Conservation (phyloP, 2,113 vertebrate species). For the Paradisaea rubra region DNA sequence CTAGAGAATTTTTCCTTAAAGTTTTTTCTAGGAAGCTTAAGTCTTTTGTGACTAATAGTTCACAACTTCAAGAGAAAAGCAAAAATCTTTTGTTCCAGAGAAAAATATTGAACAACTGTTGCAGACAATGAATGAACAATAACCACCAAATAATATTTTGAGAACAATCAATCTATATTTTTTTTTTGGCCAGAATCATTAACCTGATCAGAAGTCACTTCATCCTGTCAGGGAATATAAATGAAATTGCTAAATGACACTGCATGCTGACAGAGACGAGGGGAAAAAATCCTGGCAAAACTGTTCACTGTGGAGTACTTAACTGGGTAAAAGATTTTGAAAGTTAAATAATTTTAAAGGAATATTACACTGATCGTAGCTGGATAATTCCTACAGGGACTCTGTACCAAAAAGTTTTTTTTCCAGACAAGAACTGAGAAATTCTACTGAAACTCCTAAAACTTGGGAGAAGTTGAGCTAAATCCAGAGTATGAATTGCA, state of each 20-base stretch:
- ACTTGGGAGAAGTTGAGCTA: background rate
- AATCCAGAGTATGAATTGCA: background rate
- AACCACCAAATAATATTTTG: background rate
- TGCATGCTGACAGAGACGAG: background rate
- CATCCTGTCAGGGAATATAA: background rate
- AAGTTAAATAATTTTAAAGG: background rate
- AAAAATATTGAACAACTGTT: background rate
- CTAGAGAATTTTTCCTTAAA: background rate
- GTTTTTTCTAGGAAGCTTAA: background rate
- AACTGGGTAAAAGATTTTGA: background rate
- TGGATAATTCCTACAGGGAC: background rate
- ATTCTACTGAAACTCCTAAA: background rate
- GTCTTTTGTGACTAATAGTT: background rate
- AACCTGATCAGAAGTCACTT: background rate
- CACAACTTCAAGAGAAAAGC: background rate
- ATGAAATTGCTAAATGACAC: background rate
- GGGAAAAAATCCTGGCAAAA: background rate
- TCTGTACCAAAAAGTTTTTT: background rate
- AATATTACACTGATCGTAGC: background rate
- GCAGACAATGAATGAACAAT: background rate
- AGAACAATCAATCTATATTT: background rate
- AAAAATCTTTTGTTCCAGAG: background rate
- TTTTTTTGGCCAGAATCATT: background rate
- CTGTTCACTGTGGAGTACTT: background rate
- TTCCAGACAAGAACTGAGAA: background rate